Percentiles rank a stretch among this genome's conserved stretches.
Evolutionary conservation across 2,888 invertebrate species (phyloP).

Genomic region (Latrodectus hesperus): DNA sequence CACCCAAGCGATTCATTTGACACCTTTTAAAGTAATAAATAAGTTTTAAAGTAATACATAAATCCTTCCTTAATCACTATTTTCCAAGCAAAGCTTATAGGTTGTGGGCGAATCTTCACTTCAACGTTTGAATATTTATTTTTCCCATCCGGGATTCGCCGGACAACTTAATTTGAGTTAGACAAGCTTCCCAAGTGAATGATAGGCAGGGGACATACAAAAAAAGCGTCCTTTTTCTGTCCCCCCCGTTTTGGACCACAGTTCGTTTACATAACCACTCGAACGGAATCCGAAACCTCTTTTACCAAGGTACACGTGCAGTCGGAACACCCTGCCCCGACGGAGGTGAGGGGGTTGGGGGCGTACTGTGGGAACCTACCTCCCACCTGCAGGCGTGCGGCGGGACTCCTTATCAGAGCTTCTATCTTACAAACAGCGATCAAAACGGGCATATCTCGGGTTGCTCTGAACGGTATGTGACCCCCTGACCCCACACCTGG

Average conservation of each 20-base stretch:
- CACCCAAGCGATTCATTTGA: too few relatives aligned
- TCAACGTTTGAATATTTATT: too few relatives aligned
- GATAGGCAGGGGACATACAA: not conserved
- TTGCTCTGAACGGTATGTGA: slow-evolving; percentile 53
- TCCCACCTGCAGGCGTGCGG: slow-evolving; percentile 55
- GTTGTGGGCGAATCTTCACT: too few relatives aligned
- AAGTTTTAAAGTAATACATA: too few relatives aligned
- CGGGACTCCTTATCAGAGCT: slow-evolving; percentile 58
- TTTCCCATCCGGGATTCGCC: too few relatives aligned
- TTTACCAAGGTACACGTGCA: not conserved
- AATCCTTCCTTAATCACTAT: too few relatives aligned
- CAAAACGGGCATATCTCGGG: slow-evolving; percentile 56
- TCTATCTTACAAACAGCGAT: slow-evolving; percentile 66
- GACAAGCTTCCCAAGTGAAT: too few relatives aligned
- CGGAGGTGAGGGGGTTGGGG: slow-evolving; percentile 10
- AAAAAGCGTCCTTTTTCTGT: not conserved
- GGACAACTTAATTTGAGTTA: too few relatives aligned
- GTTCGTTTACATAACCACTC: slow-evolving; percentile 63
- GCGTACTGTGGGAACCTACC: slow-evolving; percentile 48
- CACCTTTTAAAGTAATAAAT: too few relatives aligned
- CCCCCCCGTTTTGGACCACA: slow-evolving; percentile 13
- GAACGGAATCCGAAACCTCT: slow-evolving; percentile 28
- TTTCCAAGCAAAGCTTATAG: too few relatives aligned
- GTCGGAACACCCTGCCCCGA: not conserved
- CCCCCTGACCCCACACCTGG: slow-evolving; percentile 63